Base-by-base conservation (phyloP, 2,113 vertebrate genomes). In the Muscicapa adusta region DNA sequence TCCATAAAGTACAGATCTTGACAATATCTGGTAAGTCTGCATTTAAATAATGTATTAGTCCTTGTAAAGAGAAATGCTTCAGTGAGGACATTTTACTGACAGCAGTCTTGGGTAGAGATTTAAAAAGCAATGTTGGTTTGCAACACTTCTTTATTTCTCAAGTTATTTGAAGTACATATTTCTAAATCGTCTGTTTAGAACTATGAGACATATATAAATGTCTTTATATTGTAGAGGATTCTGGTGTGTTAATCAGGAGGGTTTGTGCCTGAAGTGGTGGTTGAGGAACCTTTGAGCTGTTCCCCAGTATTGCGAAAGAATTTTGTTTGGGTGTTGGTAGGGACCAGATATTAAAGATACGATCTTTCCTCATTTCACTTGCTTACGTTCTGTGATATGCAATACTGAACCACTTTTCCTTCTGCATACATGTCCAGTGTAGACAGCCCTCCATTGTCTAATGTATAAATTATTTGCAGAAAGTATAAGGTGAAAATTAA, bases 331-430 rank as follows among this genome's bases (percentile, higher is more conserved):
- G 66, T 96, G 74, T 82, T 91, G 2, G 0, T 62, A 60, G 6
- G 12, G 67, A 63, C 36, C 29, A 60, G 57, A 60, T 91, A 71
- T 77, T 88, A 93, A 58, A 90, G 85, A 95, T 88, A 74, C 0
- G 56, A 86, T 91, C 83, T 89, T 74, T 45, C 53, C 33, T 86
- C 6, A 7, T 88, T 96, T 95, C 75, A 80, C 76, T 95, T 94
- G 85, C 78, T 89, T 93, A 51, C 47, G 15, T 58, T 89, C 31
- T 89, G 43, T 43, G 54, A 93, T 85, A 77, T 23, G 73, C 68
- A 93, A 58, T 67, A 62, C 28, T 71, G 81, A 83, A 91, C 67
- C 71, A 82, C 93, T 95, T 88, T 92, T 94, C 29, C 47, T 91
- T 89, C 81, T 93, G 86, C 53, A 60, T 63, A 19, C 23, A 2